phyloP scores from a whole-genome alignment of 2,888 invertebrate species.

The Anodontia alba region DNA sequence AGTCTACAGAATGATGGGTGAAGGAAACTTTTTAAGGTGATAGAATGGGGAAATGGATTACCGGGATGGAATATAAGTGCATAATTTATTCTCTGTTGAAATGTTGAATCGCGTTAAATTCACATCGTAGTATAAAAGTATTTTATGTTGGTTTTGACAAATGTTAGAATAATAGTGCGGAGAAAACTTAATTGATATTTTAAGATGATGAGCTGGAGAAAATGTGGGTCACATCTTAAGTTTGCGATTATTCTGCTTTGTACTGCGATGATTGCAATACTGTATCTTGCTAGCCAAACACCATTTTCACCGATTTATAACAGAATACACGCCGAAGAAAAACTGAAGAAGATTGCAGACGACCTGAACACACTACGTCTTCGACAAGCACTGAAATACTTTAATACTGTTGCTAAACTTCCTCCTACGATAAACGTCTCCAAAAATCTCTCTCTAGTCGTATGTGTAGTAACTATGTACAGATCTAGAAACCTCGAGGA shows the following conservation, averaged over 20 bases:
- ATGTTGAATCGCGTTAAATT: no score
- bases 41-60: no score
- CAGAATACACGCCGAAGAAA: conserved; percentile 27
- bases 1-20: no score
- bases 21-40: no score
- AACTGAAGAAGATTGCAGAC: conserved; percentile 38
- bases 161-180: no score
- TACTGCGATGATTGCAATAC: background rate
- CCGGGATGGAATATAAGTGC: no score
- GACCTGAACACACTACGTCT: conserved; percentile 44
- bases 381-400: conserved; percentile 48
- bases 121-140: no score
- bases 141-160: no score
- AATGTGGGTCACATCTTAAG: background rate
- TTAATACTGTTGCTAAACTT: conserved; percentile 12
- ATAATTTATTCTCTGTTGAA: no score
- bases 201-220: no score
- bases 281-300: background rate
- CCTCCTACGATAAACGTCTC: background rate
- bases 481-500: conserved; percentile 53
- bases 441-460: conserved; percentile 43
- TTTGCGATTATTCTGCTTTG: background rate
- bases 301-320: conserved; percentile 58
- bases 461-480: conserved; percentile 74
- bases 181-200: no score